These are phyloP conservation scores for Gambusia yucatana DNA, from an alignment of 2,797 vertebrate genomes.

Conservation along the genomic window DNA sequence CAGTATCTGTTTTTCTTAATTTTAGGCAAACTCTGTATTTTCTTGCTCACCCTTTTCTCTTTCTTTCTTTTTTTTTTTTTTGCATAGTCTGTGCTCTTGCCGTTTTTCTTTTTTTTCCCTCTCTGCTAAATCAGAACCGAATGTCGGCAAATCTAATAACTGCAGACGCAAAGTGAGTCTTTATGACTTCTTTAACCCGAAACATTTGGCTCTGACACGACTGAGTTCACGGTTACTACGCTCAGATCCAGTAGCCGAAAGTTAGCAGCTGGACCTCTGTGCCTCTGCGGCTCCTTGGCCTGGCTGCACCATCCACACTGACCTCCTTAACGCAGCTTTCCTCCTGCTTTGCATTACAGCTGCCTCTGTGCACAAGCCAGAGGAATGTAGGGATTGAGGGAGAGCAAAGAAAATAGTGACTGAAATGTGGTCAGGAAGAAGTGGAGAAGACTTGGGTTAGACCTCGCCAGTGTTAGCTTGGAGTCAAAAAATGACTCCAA, in stretches of 20 bases:
- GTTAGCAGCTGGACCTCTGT: constrained; percentile 30
- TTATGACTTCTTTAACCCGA: constrained; percentile 24
- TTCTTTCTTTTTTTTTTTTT: neutral
- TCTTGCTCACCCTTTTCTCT: constrained; percentile 16
- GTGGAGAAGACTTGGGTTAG: constrained; percentile 27
- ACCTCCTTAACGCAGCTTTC: constrained; percentile 46
- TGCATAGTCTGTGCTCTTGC: constrained; percentile 22
- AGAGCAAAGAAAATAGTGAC: constrained; percentile 16
- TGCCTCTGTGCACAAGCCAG: constrained; percentile 56
- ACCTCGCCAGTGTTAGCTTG: neutral
- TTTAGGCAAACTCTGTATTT: constrained; percentile 29
- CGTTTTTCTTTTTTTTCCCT: constrained; percentile 15
- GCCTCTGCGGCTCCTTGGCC: constrained; percentile 26
- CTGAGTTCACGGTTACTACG: constrained; percentile 31
- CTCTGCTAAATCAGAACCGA: constrained; percentile 30
- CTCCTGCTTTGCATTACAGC: constrained; percentile 62
- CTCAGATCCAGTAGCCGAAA: constrained; percentile 38
- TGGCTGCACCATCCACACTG: constrained; percentile 27
- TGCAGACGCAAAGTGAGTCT: constrained; percentile 9
- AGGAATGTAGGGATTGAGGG: constrained; percentile 57
- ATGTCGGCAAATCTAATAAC: constrained; percentile 53
- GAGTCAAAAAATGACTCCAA: neutral
- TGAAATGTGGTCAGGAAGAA: constrained; percentile 12
- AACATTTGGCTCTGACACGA: constrained; percentile 19
- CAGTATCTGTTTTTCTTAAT: constrained; percentile 1